These are phyloP conservation scores for Stenolophus ochropezus DNA, from an alignment of 2,888 invertebrate genomes.

Conservation along the genomic window DNA sequence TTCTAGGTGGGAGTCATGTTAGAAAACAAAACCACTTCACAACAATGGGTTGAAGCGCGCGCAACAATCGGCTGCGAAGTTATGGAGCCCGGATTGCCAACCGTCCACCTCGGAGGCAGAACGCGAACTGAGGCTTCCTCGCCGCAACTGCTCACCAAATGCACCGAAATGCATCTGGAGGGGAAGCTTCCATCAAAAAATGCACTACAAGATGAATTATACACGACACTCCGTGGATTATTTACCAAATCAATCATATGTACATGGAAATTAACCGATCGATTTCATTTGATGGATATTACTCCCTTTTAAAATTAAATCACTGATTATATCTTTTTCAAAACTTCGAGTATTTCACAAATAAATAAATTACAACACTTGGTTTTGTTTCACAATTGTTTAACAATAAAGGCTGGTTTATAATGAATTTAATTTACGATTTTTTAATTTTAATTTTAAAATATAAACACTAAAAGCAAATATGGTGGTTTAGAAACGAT, in stretches of 20 bases:
- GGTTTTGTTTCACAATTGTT: no score
- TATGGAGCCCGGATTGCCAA: no score
- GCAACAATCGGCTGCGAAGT: background rate
- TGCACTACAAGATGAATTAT: no score
- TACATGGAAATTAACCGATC: slow-evolving; percentile 4
- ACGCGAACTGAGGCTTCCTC: slow-evolving; percentile 10
- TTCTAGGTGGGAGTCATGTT: slow-evolving; percentile 10
- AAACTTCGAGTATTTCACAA: no score
- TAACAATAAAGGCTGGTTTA: no score
- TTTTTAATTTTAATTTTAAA: no score
- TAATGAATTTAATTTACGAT: no score
- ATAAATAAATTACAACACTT: no score
- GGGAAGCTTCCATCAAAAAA: slow-evolving; percentile 23
- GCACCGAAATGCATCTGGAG: slow-evolving; percentile 35
- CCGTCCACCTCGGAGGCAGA: slow-evolving; percentile 12
- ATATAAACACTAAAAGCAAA: no score
- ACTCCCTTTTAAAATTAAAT: no score
- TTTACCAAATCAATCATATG: slow-evolving; percentile 28
- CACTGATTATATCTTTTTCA: no score
- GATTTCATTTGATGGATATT: slow-evolving; percentile 3
- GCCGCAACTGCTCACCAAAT: slow-evolving; percentile 8
- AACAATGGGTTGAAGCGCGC: slow-evolving; percentile 3
- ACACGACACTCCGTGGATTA: background rate
- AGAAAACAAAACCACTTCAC: background rate
- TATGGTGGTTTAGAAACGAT: no score